phyloP scores from a whole-genome alignment of 2,888 invertebrate genomes.

The Epiblema foenella region DNA sequence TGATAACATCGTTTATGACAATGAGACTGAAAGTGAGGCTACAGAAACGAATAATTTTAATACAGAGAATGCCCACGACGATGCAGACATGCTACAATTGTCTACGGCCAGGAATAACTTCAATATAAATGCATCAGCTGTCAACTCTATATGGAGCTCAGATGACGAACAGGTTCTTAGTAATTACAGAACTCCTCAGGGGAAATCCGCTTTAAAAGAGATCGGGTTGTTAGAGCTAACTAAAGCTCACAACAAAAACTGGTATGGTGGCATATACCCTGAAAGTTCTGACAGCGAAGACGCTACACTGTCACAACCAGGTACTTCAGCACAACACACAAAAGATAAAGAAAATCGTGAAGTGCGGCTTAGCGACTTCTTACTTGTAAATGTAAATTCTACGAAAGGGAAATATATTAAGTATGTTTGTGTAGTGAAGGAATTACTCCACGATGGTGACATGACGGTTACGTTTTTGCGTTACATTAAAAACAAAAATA shows the following conservation, averaged over 20 bases:
- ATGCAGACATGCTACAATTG: no score
- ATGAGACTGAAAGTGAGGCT: no score
- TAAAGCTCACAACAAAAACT: background rate
- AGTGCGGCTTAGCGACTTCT: constrained; percentile 9
- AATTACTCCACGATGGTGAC: constrained; percentile 12
- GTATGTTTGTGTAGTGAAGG: constrained; percentile 6
- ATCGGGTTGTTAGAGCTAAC: no score
- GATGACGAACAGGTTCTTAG: no score
- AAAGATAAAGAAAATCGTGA: constrained; percentile 10
- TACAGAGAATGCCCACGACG: no score
- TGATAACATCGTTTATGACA: background rate
- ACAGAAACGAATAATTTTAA: no score
- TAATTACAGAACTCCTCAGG: no score
- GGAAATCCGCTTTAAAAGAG: no score
- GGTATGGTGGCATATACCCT: background rate
- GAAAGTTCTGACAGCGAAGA: background rate
- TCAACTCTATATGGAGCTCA: no score
- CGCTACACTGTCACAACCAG: background rate
- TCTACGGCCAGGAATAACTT: no score
- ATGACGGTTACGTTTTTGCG: constrained; percentile 9
- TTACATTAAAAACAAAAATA: constrained; percentile 2
- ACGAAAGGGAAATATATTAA: constrained; percentile 2
- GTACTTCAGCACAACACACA: background rate
- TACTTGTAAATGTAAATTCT: background rate
- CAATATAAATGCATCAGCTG: no score